Evolutionary conservation across 1,140 invertebrate genomes (phyloP), one percentile per base, ranked within the genome.

Genomic region (Drosophila micromelanica): DNA sequence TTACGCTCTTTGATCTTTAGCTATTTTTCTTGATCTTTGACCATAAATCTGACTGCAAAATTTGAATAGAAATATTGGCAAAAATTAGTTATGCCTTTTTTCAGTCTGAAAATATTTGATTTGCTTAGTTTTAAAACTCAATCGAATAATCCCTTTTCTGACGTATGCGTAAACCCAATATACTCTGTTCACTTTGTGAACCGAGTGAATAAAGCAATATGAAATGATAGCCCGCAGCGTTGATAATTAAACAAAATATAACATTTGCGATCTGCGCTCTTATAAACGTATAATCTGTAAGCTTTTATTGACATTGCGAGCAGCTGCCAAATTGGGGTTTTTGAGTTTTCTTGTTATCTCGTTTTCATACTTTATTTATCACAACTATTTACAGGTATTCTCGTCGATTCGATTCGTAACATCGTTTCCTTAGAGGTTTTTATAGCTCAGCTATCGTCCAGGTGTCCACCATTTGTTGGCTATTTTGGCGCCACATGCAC

Each of bases 401-500:
- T 73, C 63, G 2, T 35, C 32, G 32, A 35, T 12, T 12, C 46
- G 6, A 11, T 52, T 70, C 56, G 32, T 32, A 5, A 1, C 32
- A 20, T 68, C 63, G 42, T 43, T 51, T 64, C 82, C 79, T 89
- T 82, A 70, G 59, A 79, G 84, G 76, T 63, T 37, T 37, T 15
- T 48, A 89, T 89, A 90, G 84, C 84, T 89, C 65, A 74, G 84
- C 80, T 81, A 76, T 78, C 38, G 51, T 67, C 46, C 38, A 57
- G 64, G 40, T 76, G 46, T 71, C 48, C 54, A 78, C 71, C 75
- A 56, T 67, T 49, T 49, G 35, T 63, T 69, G 84, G 82, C 84
- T 89, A 87, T 87, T 87, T 85, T 70, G 81, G 73, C 77, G 81
- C 76, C 80, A 73, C 60, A 48, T 61, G 81, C 81, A 63, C 81